Evolutionary conservation across 2,797 vertebrate species (phyloP).

Genomic region (Anguilla anguilla): DNA sequence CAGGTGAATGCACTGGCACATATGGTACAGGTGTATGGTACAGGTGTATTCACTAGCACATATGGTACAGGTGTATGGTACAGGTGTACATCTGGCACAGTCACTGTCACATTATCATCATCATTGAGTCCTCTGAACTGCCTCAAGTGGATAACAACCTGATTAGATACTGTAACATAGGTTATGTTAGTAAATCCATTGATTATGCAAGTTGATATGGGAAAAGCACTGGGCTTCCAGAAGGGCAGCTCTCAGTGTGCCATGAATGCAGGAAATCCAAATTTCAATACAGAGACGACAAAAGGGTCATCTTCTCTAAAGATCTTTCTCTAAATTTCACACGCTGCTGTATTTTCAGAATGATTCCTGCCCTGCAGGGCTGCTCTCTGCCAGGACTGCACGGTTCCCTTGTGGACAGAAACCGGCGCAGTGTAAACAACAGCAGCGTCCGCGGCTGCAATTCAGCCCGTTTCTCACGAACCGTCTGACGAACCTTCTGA

Average conservation of each 20-base stretch:
- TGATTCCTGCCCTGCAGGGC: background rate
- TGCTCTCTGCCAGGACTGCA: background rate
- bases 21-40: conserved; percentile 22
- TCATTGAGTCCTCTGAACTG: background rate
- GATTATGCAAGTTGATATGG: background rate
- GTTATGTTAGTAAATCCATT: background rate
- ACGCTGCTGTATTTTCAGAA: background rate
- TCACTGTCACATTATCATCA: background rate
- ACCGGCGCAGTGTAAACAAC: background rate
- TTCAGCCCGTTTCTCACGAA: background rate
- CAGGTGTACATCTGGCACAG: background rate
- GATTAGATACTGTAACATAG: background rate
- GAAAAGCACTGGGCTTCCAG: background rate
- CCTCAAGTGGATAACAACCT: background rate
- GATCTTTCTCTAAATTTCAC: background rate
- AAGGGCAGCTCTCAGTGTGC: background rate
- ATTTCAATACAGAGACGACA: background rate
- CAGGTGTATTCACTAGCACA: background rate
- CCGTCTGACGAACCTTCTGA: background rate
- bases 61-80: conserved; percentile 22
- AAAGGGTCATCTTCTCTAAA: background rate
- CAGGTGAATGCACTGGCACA: background rate
- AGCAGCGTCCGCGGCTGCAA: background rate
- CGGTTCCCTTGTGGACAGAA: background rate
- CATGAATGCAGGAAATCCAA: background rate